phyloP scores from a whole-genome alignment of 2,888 invertebrate species.

The Ormyrus thymus region DNA sequence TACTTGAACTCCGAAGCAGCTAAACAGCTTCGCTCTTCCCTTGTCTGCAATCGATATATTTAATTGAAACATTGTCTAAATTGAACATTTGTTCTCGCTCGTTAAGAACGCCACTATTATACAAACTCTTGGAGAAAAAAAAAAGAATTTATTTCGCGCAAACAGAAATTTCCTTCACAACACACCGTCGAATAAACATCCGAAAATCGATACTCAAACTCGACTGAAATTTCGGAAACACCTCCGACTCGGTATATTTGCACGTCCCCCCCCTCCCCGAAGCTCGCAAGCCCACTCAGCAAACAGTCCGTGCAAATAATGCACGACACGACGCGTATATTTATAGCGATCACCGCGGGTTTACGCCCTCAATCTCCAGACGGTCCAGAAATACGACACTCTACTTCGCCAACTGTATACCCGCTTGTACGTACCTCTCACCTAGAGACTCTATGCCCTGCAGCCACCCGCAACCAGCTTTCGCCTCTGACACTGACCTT shows the following conservation, averaged over 20 bases:
- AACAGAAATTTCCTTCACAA: no score
- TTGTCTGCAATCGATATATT: constrained; percentile 1
- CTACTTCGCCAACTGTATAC: not conserved
- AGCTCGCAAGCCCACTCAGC: not conserved
- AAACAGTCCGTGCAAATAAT: not conserved
- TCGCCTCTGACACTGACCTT: no score
- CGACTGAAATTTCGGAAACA: no score
- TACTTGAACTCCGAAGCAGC: not conserved
- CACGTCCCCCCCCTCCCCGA: no score
- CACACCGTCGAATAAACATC: no score
- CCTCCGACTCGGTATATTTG: no score
- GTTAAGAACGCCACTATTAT: no score
- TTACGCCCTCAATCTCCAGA: constrained; percentile 43
- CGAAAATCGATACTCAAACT: no score
- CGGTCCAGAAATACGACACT: constrained; percentile 10
- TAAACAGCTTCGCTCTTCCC: not conserved
- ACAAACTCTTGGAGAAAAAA: no score
- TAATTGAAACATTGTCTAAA: constrained; percentile 10
- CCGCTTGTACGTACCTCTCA: not conserved
- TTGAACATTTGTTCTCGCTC: not conserved
- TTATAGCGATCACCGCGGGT: constrained; percentile 40
- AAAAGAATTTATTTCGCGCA: no score
- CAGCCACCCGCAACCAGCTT: no score
- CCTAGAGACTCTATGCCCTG: no score
- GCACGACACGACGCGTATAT: constrained; percentile 16